Conservation (phyloP, 2,888 invertebrate genomes). For the Trilocha varians region DNA sequence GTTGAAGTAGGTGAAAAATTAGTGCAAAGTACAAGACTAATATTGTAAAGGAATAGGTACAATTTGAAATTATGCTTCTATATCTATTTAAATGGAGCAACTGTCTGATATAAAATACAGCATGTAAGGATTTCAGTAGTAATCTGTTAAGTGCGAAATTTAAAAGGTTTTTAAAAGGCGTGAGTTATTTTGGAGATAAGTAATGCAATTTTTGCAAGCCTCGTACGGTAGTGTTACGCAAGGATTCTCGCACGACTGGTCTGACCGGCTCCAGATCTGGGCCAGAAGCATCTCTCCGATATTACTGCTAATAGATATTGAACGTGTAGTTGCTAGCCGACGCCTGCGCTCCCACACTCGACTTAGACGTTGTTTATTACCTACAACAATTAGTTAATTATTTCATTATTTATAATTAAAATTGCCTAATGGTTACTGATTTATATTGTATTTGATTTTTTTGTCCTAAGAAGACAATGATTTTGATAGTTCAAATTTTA, state of each 20-base stretch:
- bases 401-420: too few relatives aligned
- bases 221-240: constrained; percentile 50
- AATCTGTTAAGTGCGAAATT: constrained; percentile 53
- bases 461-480: too few relatives aligned
- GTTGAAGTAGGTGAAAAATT: too few relatives aligned
- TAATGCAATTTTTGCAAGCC: constrained; percentile 66
- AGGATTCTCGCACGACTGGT: constrained; percentile 64
- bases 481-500: too few relatives aligned
- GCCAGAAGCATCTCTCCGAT: constrained; percentile 67
- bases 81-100: constrained; percentile 56
- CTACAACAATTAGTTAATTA: too few relatives aligned
- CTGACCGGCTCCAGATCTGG: constrained; percentile 64
- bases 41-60: too few relatives aligned
- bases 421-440: too few relatives aligned
- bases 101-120: constrained; percentile 35
- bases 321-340: constrained; percentile 36
- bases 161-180: constrained; percentile 59
- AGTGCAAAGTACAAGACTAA: too few relatives aligned
- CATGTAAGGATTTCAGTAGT: constrained; percentile 32
- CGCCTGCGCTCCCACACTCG: constrained; percentile 6
- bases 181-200: constrained; percentile 53
- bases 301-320: constrained; percentile 67
- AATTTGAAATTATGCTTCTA: constrained; percentile 10
- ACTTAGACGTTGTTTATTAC: constrained; percentile 2
- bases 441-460: too few relatives aligned